Evolutionary conservation across 1,140 invertebrate species (phyloP), one percentile per base, ranked within the genome.

Genomic region (Xylocopa sonorina): DNA sequence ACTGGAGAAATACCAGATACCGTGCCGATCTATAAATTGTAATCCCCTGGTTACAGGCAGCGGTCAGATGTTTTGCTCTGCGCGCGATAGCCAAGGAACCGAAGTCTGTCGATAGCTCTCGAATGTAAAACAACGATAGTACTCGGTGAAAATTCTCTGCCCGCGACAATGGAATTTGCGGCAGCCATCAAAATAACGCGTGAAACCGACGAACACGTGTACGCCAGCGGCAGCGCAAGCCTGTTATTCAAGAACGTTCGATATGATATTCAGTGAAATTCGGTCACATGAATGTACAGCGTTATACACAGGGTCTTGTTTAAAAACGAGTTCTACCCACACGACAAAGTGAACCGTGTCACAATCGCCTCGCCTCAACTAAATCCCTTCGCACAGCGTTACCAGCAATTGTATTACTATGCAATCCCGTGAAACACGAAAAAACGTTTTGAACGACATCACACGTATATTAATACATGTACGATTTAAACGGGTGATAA

Each of bases 291-390:
- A 66, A 67, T 38, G 50, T 46, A 57, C 78, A 7, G 41, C 29
- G n/a, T n/a, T n/a, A n/a, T n/a, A n/a, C n/a, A 50, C 34, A 14
- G 32, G 41, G 34, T 50, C 78, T 57, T 80, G 69, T 63, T 74
- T 34, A 80, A 80, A 80, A 80, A 80, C 78, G 53, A 80, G 78
- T 80, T 80, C 78, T 80, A 72, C 78, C 78, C 71, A 80, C 78
- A 80, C 68, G 76, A 73, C 51, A 58, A 78, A 78, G 69, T 55
- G 77, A 72, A 63, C 57, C 58, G 60, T 78, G 77, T 48, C 50
- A 78, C 57, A 72, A 10, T 53, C 24, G 32, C 29, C 38, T 34
- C 43, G 38, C 32, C 38, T 43, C 53, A 43, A 18, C 10, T 27
- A n/a, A n/a, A 6, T 21, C 34, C n/a, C 55, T 71, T 78, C 60